These are phyloP conservation scores for Scolanthus callimorphus DNA, from an alignment of 92 coral and sea anemone species.

Conservation along the genomic window DNA sequence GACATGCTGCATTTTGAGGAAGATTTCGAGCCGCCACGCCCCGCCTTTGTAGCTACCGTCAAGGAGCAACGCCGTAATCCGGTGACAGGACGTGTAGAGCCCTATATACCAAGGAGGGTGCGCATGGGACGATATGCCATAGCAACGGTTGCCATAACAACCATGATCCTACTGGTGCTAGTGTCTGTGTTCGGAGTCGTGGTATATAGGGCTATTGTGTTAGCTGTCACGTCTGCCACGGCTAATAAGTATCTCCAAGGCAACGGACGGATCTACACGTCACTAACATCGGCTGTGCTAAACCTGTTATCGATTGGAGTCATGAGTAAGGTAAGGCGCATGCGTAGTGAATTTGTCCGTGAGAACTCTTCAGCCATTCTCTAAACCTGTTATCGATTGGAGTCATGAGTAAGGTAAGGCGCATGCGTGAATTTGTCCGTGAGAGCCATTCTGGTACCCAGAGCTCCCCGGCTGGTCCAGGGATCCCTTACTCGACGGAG, in stretches of 20 bases:
- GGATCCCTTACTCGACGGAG: too few relatives aligned
- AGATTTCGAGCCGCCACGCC: constrained; percentile 54
- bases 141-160: constrained; percentile 18
- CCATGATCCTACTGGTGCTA: constrained; percentile 37
- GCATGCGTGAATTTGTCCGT: too few relatives aligned
- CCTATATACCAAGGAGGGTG: constrained; percentile 28
- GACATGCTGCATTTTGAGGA: constrained; percentile 39
- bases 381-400: constrained; percentile 9
- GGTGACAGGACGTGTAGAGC: constrained; percentile 44
- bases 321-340: constrained; percentile 18
- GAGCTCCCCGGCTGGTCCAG: too few relatives aligned
- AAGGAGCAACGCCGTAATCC: constrained; percentile 32
- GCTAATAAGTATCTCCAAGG: constrained; percentile 4
- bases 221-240: constrained; percentile 4
- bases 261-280: constrained; percentile 13
- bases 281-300: constrained; percentile 14
- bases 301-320: constrained; percentile 11
- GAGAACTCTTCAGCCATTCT: too few relatives aligned
- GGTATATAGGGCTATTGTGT: constrained; percentile 12
- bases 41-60: constrained; percentile 39
- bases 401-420: constrained; percentile 16
- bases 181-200: constrained; percentile 27
- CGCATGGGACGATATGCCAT: constrained; percentile 26
- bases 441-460: too few relatives aligned
- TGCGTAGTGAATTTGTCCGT: too few relatives aligned